phyloP scores from a whole-genome alignment of 2,888 invertebrate species.

The Drosophila flavopinicola region DNA sequence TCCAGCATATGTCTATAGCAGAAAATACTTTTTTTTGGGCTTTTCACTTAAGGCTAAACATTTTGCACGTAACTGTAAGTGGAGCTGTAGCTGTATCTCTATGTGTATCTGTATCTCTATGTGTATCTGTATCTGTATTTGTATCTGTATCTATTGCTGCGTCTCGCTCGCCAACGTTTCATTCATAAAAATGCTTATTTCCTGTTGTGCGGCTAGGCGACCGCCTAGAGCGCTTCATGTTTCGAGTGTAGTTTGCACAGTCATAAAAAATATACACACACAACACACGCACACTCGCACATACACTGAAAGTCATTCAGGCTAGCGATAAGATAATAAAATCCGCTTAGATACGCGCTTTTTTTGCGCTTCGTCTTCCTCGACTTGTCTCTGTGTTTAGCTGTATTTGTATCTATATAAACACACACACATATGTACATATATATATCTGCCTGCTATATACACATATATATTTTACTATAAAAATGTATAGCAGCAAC shows the following conservation, averaged over 20 bases:
- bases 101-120: conserved; percentile 22
- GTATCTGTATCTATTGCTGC: conserved; percentile 32
- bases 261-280: conserved; percentile 60
- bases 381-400: conserved; percentile 10
- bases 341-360: conserved; percentile 77
- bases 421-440: conserved; percentile 6
- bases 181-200: conserved; percentile 81
- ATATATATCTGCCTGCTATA: conserved; percentile 24
- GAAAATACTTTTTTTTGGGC: conserved; percentile 19
- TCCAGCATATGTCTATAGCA: too few species aligned
- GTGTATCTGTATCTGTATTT: conserved; percentile 9
- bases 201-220: conserved; percentile 76
- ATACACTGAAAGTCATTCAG: conserved; percentile 59
- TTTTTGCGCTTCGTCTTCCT: conserved; percentile 50
- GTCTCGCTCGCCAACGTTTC: conserved; percentile 68
- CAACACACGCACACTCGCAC: conserved; percentile 20
- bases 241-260: conserved; percentile 68
- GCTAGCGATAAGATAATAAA: conserved; percentile 77
- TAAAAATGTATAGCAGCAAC: conserved; percentile 72
- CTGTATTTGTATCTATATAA: conserved; percentile 12
- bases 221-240: conserved; percentile 64
- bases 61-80: conserved; percentile 62
- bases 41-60: conserved; percentile 59
- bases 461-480: conserved; percentile 63
- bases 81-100: conserved; percentile 36